Conservation (phyloP, 1,140 invertebrate species). For the Drosophila sp. region DNA sequence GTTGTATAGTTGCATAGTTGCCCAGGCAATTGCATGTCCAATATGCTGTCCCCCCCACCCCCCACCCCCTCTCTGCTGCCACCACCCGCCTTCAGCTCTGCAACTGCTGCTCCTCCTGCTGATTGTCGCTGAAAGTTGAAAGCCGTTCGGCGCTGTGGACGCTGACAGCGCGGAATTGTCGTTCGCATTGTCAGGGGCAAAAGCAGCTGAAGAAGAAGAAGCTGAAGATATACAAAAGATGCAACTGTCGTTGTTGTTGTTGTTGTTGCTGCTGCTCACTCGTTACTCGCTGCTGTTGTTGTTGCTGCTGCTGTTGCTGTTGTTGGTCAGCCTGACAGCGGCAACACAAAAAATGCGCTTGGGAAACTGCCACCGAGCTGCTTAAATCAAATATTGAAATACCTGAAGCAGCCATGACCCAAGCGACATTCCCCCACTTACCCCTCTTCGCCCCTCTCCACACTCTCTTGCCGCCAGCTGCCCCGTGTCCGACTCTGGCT, state of each 20-base stretch:
- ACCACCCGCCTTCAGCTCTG: neutral
- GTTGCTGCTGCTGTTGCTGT: constrained; percentile 14
- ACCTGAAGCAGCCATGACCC: constrained; percentile 62
- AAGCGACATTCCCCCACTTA: constrained; percentile 13
- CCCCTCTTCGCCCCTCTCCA: neutral
- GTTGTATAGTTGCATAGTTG: constrained; percentile 80
- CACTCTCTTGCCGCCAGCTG: neutral
- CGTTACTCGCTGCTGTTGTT: constrained; percentile 27
- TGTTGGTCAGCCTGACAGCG: constrained; percentile 57
- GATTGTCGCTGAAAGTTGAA: constrained; percentile 78
- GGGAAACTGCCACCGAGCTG: constrained; percentile 69
- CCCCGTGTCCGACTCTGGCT: neutral
- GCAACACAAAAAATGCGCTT: constrained; percentile 71
- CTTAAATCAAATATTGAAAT: constrained; percentile 82
- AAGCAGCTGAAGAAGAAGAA: constrained; percentile 27
- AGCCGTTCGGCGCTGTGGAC: constrained; percentile 62
- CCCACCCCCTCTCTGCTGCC: neutral
- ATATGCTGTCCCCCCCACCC: constrained; percentile 21
- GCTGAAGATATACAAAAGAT: constrained; percentile 79
- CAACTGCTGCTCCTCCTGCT: constrained; percentile 4
- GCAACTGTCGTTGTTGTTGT: constrained; percentile 69
- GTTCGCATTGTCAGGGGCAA: constrained; percentile 72
- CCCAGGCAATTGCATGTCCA: constrained; percentile 76
- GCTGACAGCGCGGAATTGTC: constrained; percentile 81
- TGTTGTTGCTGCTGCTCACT: constrained; percentile 36